Percentiles rank a stretch among this genome's conserved stretches.
Conservation (phyloP, 1,140 invertebrate genomes). For the Neuroterus valhalla region DNA sequence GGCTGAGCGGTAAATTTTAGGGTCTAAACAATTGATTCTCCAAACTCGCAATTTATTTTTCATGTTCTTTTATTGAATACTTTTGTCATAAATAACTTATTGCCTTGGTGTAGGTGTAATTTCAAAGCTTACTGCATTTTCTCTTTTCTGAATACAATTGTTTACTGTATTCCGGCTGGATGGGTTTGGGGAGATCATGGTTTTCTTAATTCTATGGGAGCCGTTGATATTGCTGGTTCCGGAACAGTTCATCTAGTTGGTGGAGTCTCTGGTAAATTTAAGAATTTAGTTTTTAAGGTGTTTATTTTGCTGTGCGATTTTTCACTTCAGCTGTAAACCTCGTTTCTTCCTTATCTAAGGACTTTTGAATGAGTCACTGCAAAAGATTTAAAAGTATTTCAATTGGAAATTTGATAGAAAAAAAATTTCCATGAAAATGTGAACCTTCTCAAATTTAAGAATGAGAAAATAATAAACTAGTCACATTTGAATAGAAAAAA, state of each 20-base stretch:
- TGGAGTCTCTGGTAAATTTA: constrained; percentile 65
- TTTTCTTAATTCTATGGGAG: constrained; percentile 87
- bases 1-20: constrained; percentile 84
- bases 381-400: no score
- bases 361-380: no score
- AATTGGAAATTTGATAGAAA: no score
- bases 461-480: no score
- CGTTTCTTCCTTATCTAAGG: no score
- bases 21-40: neutral
- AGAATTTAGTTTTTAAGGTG: no score
- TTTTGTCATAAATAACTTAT: constrained; percentile 28
- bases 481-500: no score
- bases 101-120: constrained; percentile 77
- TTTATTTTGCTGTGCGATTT: no score
- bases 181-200: constrained; percentile 93
- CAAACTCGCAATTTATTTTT: constrained; percentile 31
- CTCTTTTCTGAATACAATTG: constrained; percentile 90
- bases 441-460: no score
- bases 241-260: constrained; percentile 94
- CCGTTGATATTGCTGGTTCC: constrained; percentile 93
- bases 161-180: constrained; percentile 95
- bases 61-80: constrained; percentile 3
- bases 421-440: no score
- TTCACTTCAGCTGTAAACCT: no score
- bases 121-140: constrained; percentile 94